phyloP scores from a whole-genome alignment of 92 coral and sea anemone genomes.

The Porites evermanni region DNA sequence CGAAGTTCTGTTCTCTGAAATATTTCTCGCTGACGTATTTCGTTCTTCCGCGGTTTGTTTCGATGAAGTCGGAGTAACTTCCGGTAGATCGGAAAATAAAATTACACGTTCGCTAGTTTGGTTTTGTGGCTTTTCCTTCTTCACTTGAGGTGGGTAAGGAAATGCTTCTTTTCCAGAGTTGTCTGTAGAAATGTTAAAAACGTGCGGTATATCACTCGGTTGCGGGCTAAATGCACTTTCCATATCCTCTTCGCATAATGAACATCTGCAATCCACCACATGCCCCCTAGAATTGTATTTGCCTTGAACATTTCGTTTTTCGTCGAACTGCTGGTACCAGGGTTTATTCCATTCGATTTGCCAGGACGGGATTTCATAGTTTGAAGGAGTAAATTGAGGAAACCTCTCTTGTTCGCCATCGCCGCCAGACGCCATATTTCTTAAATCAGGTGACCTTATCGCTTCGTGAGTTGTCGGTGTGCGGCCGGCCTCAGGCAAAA shows the following conservation, averaged over 20 bases:
- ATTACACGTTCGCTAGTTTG: slow-evolving; percentile 59
- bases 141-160: slow-evolving; percentile 16
- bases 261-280: slow-evolving; percentile 75
- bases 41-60: neutral
- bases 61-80: slow-evolving; percentile 63
- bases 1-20: neutral
- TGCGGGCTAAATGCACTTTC: slow-evolving; percentile 81
- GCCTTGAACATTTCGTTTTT: slow-evolving; percentile 34
- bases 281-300: slow-evolving; percentile 78
- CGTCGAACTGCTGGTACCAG: slow-evolving; percentile 81
- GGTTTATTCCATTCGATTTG: slow-evolving; percentile 89
- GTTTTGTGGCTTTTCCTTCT: slow-evolving; percentile 34
- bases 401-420: slow-evolving; percentile 44
- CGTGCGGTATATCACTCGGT: slow-evolving; percentile 51
- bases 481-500: slow-evolving; percentile 2
- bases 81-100: slow-evolving; percentile 83
- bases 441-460: neutral
- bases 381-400: slow-evolving; percentile 72
- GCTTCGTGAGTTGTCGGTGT: neutral
- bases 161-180: slow-evolving; percentile 39
- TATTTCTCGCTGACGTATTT: slow-evolving; percentile 32
- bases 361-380: slow-evolving; percentile 94
- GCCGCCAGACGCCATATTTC: slow-evolving; percentile 56
- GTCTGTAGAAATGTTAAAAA: slow-evolving; percentile 66
- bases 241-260: slow-evolving; percentile 81